phyloP scores from a whole-genome alignment of 2,888 invertebrate genomes.

The Tridacna gigas region DNA sequence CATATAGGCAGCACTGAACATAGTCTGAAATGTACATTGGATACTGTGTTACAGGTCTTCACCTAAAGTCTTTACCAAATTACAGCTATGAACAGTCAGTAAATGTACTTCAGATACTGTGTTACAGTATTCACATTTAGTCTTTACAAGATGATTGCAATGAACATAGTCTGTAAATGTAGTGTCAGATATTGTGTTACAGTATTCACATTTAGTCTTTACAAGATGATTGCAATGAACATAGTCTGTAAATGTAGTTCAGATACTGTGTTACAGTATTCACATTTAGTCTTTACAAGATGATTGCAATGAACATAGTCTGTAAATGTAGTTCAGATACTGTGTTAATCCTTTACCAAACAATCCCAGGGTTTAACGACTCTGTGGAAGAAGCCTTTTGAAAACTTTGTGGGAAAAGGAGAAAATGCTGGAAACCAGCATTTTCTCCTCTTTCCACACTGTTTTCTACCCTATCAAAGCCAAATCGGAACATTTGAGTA shows the following conservation, averaged over 20 bases:
- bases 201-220: neutral
- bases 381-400: neutral
- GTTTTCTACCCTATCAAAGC: too few species aligned
- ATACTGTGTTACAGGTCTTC: too few species aligned
- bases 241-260: neutral
- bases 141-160: neutral
- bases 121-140: too few species aligned
- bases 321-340: neutral
- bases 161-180: neutral
- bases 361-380: too few species aligned
- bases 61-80: neutral
- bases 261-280: neutral
- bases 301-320: neutral
- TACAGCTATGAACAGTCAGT: neutral
- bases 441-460: neutral
- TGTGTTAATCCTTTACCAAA: neutral
- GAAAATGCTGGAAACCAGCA: neutral
- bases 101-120: neutral
- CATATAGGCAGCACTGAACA: too few species aligned
- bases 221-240: neutral
- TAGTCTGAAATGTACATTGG: too few species aligned
- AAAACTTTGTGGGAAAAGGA: neutral
- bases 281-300: neutral
- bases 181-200: neutral
- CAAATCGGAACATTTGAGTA: too few species aligned